Evolutionary conservation across 2,888 invertebrate species (phyloP).

Genomic region (Parochlus steinenii): DNA sequence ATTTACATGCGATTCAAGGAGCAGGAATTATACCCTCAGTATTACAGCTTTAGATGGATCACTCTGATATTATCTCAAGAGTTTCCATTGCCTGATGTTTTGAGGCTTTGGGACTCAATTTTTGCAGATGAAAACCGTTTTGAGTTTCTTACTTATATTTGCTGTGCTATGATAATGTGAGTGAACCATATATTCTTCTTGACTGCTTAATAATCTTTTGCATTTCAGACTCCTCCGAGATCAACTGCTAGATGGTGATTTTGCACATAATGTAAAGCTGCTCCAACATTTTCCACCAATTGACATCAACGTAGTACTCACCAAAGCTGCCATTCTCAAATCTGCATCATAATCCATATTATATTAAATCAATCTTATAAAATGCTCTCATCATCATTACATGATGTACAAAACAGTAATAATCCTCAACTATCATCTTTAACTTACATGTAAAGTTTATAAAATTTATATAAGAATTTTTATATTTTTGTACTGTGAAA

Average conservation of each 20-base stretch:
- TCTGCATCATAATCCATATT: too few species aligned
- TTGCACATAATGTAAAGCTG: constrained; percentile 84
- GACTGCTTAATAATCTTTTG: constrained; percentile 14
- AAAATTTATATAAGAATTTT: too few species aligned
- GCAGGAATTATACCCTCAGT: constrained; percentile 85
- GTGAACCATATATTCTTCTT: constrained; percentile 30
- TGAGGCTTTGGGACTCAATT: constrained; percentile 93
- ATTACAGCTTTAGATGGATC: constrained; percentile 91
- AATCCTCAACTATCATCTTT: too few species aligned
- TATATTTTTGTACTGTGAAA: too few species aligned
- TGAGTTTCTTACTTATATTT: constrained; percentile 78
- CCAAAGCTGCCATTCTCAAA: constrained; percentile 45
- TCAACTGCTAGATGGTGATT: constrained; percentile 72
- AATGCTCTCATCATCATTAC: too few species aligned
- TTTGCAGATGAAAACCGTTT: constrained; percentile 84
- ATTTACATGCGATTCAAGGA: constrained; percentile 61
- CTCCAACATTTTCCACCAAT: constrained; percentile 84
- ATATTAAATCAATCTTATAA: too few species aligned
- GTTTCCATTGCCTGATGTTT: constrained; percentile 91
- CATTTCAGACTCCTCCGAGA: constrained; percentile 59
- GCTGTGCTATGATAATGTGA: constrained; percentile 96
- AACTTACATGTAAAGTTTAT: too few species aligned
- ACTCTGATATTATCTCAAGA: constrained; percentile 92
- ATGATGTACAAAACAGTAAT: too few species aligned
- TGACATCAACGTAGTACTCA: constrained; percentile 70